Base-by-base conservation (phyloP, 2,113 vertebrate genomes). In the Cisticola juncidis region DNA sequence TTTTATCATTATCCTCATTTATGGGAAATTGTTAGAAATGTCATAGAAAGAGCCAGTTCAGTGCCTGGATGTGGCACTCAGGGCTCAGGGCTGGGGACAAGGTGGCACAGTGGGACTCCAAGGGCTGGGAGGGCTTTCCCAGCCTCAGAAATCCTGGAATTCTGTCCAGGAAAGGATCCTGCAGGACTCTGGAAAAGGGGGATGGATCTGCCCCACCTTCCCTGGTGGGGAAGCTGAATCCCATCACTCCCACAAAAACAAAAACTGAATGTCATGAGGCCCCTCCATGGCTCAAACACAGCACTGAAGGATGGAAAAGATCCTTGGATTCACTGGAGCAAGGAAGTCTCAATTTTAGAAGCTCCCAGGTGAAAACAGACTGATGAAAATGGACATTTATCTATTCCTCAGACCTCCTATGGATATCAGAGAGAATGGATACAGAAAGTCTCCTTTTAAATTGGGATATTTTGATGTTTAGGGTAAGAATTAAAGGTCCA, bases 61-160 rank as follows among this genome's bases (percentile, higher is more conserved):
- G 4, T 5, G 19, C 13, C 45, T 12, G 77, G 33, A 7, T 0
- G 18, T 51, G 77, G 58, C 53, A 31, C 69, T 40, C 16, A 9
- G 69, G 0, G 77, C 60, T 53, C 69, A 29, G 78, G 47, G 24
- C 20, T 25, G 69, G 78, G 20, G 21, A 76, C 54, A 68, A 58
- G 57, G n/a, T 60, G 38, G 36, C 51, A 51, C 68, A 66, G 86
- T 47, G 4, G 70, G 9, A 9, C 25, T 42, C 0, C 1, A 5
- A 9, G 64, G 31, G 21, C 48, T 70, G 26, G 40, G 25, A 48
- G 22, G 18, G 56, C 62, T 83, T 54, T 62, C 4, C 79, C 79
- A 83, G 0, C 54, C 56, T 19, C 20, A 48, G 11, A 7, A 4
- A 61, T 40, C 0, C 16, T 16, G 47, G 29, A 21, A 20, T 70